Evolutionary conservation across 2,113 vertebrate genomes (phyloP).

Genomic region (Bujurquina vittata): DNA sequence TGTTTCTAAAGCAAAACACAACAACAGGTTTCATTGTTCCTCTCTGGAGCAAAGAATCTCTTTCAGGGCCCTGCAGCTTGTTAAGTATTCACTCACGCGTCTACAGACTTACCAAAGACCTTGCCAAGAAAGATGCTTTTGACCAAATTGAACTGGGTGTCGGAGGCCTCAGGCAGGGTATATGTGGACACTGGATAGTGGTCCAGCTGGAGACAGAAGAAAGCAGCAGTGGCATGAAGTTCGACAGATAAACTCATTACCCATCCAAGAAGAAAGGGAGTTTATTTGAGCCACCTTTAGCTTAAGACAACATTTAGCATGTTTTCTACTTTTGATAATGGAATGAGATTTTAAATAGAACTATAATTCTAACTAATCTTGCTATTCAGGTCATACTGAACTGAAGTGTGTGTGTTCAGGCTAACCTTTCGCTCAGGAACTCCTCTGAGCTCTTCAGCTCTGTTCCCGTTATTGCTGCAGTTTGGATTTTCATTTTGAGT

Average conservation of each 20-base stretch:
- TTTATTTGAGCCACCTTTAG: neutral
- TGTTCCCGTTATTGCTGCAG: constrained; percentile 88
- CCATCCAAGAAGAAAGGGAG: neutral
- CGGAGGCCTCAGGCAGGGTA: constrained; percentile 85
- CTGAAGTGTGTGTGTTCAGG: too few relatives aligned
- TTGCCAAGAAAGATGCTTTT: constrained; percentile 96
- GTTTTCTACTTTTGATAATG: fast-evolving
- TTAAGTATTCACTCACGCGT: neutral
- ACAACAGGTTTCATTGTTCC: fast-evolving
- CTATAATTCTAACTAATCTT: neutral
- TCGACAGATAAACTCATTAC: neutral
- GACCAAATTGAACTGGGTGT: constrained; percentile 88
- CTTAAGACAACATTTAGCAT: too few relatives aligned
- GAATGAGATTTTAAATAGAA: neutral
- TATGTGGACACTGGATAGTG: constrained; percentile 90
- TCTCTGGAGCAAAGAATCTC: too few relatives aligned
- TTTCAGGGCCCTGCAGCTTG: too few relatives aligned
- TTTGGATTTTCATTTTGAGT: too few relatives aligned
- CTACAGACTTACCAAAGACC: constrained; percentile 88
- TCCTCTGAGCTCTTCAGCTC: constrained; percentile 97
- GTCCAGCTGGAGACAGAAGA: constrained; percentile 83
- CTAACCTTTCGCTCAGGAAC: constrained; percentile 95
- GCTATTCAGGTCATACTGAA: neutral
- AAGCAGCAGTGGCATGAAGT: neutral
- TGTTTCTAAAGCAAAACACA: constrained; percentile 81